Evolutionary conservation across 2,113 vertebrate species (phyloP).

Genomic region (Phocoena sinus): DNA sequence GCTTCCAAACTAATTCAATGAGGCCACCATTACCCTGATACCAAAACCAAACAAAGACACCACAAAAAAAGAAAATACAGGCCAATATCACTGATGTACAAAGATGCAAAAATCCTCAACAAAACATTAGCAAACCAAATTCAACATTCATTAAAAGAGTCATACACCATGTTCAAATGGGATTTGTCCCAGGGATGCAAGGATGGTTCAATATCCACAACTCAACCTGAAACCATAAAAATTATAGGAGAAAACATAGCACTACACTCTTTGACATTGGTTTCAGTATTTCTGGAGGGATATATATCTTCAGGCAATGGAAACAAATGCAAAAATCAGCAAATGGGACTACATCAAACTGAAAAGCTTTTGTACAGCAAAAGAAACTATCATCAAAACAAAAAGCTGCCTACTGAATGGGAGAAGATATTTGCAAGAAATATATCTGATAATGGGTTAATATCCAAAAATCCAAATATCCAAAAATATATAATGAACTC

Average conservation of each 20-base stretch:
- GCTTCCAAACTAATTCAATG: background rate
- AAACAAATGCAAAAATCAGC: too few relatives aligned
- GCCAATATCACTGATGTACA: background rate
- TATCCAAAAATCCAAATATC: too few relatives aligned
- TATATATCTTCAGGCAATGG: too few relatives aligned
- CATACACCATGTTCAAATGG: background rate
- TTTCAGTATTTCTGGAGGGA: too few relatives aligned
- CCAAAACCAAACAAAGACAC: background rate
- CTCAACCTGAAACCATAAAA: background rate
- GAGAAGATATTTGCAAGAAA: too few relatives aligned
- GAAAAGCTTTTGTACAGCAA: too few relatives aligned
- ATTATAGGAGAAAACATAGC: background rate
- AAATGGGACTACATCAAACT: too few relatives aligned
- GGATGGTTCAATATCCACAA: background rate
- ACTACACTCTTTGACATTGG: background rate
- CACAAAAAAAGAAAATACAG: background rate
- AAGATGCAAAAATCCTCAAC: background rate
- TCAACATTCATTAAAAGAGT: background rate
- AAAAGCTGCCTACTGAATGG: too few relatives aligned
- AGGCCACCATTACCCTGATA: background rate
- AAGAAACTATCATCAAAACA: too few relatives aligned
- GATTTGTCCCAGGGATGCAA: background rate
- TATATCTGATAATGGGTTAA: too few relatives aligned
- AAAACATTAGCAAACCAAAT: background rate
- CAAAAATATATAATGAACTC: too few relatives aligned